These are phyloP conservation scores for Orgyia antiqua DNA, from an alignment of 2,888 invertebrate species.

Conservation along the genomic window DNA sequence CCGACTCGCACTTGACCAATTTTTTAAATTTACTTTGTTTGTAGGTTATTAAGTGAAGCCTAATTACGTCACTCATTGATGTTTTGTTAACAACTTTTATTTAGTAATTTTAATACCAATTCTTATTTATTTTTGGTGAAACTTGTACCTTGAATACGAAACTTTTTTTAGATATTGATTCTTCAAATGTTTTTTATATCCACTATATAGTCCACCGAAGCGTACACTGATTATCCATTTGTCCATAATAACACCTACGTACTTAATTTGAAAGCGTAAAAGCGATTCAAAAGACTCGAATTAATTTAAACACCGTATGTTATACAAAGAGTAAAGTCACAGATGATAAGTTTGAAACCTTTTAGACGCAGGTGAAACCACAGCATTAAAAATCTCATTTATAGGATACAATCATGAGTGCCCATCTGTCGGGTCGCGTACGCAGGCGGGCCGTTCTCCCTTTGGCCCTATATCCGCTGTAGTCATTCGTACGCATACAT, in stretches of 20 bases:
- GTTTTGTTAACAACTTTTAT: no score
- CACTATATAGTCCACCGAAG: no score
- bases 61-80: no score
- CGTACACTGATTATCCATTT: no score
- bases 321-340: constrained; percentile 2
- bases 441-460: constrained; percentile 11
- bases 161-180: no score
- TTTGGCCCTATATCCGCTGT: constrained; percentile 15
- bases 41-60: no score
- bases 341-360: constrained; percentile 19
- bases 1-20: no score
- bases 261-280: constrained; percentile 9
- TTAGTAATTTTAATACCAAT: no score
- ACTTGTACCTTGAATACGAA: no score
- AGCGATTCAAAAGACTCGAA: constrained; percentile 6
- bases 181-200: no score
- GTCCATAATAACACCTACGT: constrained; percentile 3
- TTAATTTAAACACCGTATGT: constrained; percentile 4
- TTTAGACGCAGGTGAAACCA: constrained; percentile 23
- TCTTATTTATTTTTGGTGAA: no score
- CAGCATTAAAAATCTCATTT: constrained; percentile 26
- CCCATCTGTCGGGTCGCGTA: constrained; percentile 13
- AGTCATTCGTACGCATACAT: constrained; percentile 46
- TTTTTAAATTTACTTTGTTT: no score
- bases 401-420: constrained; percentile 13